Evolutionary conservation across 2,113 vertebrate species (phyloP), one percentile per base, ranked within the genome.

Genomic region (Colaptes auratus): DNA sequence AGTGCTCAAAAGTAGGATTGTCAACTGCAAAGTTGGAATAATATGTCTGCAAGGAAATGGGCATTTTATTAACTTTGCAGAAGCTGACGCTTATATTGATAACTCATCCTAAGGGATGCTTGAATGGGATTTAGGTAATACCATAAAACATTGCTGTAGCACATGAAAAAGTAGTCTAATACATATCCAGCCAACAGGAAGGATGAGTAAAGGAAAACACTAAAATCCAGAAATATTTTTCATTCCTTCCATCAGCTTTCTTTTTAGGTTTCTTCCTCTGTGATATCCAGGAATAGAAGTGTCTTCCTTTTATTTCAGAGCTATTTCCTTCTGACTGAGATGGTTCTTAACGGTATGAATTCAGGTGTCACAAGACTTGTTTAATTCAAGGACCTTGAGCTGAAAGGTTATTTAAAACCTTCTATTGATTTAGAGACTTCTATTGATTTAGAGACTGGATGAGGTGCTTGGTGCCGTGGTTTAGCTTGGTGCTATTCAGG

Each of bases 21-120:
- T 67, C 88, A 79, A 44, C 50, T 76, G 27, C 19, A 86, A 87
- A 89, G 42, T 23, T 90, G 53, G 53, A 92, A 67, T 53, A 4
- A 52, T 19, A 36, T 83, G 46, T 91, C 24, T 56, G 39, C 69
- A 72, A 67, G 33, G 92, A 90, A 95, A 91, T 65, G 7, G 19
- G 12, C 15, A 58, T 78, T 93, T 82, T 92, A 65, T 93, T 94
- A 86, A 86, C 72, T 86, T 80, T 53, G 36, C 36, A 71, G 58
- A 89, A 88, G 19, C 42, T 78, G 65, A 39, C 74, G 36, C 3
- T 83, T 12, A 78, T 95, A 90, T 86, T 4, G 4, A 90, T 81
- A 95, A 64, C 14, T n/a, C 52, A 67, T 82, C 50, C 58, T 67
- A 87, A 82, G 8, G 14, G 39, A 53, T 74, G 36, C 71, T 91